Percentiles rank a stretch among this genome's conserved stretches.
These are phyloP conservation scores for Micronisus gabar DNA, from an alignment of 2,113 vertebrate genomes.

Conservation along the genomic window DNA sequence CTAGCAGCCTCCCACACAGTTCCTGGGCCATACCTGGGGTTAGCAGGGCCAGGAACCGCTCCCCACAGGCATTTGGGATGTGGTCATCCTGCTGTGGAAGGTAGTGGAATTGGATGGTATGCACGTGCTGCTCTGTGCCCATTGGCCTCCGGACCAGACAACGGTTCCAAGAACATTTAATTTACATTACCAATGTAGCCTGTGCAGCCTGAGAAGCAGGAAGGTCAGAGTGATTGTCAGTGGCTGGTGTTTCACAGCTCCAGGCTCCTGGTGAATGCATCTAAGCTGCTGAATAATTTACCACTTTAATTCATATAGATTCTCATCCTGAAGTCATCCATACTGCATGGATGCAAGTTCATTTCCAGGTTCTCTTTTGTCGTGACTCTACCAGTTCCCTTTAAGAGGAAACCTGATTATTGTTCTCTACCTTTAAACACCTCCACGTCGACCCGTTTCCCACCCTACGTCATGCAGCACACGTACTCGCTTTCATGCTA, in stretches of 20 bases:
- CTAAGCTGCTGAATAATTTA: neutral
- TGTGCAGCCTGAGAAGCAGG: neutral
- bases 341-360: neutral
- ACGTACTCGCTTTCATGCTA: neutral
- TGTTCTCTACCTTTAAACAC: neutral
- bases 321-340: neutral
- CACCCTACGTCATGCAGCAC: too few relatives aligned
- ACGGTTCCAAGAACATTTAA: neutral
- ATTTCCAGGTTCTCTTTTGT: neutral
- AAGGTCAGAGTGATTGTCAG: neutral
- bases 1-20: neutral
- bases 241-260: neutral
- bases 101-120: neutral
- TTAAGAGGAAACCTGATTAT: neutral
- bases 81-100: neutral
- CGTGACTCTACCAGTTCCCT: neutral
- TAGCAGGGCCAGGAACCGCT: neutral
- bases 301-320: too few relatives aligned
- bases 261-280: neutral
- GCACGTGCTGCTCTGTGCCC: neutral
- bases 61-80: neutral
- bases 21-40: neutral
- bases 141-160: neutral
- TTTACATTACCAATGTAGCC: neutral
- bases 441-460: neutral